A percentile compares a stretch with the other conserved stretches of the same genome.
These are phyloP conservation scores for Pterophyllum scalare DNA, from an alignment of 2,113 vertebrate species.

Conservation along the genomic window DNA sequence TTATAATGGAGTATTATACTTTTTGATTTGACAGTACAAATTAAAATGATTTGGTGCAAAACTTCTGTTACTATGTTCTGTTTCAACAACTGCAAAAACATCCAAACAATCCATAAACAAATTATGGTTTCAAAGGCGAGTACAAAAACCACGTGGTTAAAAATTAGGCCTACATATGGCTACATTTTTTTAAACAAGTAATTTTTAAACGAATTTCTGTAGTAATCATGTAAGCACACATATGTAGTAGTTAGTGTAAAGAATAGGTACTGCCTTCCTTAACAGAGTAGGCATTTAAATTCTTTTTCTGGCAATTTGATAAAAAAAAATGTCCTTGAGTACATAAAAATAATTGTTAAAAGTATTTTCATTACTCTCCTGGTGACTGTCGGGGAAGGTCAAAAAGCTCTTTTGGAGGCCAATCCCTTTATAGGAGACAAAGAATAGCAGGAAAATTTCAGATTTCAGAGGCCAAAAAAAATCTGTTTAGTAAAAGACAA, in stretches of 20 bases:
- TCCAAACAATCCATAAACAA: neutral
- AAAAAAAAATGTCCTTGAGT: no score
- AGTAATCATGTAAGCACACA: no score
- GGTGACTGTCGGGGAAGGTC: neutral
- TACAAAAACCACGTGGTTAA: neutral
- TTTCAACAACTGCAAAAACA: neutral
- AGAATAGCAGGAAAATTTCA: neutral
- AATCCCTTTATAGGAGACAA: neutral
- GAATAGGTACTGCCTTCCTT: neutral
- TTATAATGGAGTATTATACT: neutral
- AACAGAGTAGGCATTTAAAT: neutral
- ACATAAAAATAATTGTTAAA: neutral
- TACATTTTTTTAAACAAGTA: neutral
- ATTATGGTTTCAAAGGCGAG: neutral
- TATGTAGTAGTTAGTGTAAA: neutral
- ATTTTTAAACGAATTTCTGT: no score
- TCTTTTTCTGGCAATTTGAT: neutral
- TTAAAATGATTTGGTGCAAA: neutral
- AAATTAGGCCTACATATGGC: neutral
- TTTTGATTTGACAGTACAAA: neutral
- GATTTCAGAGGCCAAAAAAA: neutral
- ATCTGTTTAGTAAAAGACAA: neutral
- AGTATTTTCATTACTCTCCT: neutral
- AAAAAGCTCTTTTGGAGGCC: neutral
- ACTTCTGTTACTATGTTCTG: neutral